Evolutionary conservation across 2,888 invertebrate species (phyloP), one percentile per base, ranked within the genome.

Genomic region (Pristionchus arcanus): DNA sequence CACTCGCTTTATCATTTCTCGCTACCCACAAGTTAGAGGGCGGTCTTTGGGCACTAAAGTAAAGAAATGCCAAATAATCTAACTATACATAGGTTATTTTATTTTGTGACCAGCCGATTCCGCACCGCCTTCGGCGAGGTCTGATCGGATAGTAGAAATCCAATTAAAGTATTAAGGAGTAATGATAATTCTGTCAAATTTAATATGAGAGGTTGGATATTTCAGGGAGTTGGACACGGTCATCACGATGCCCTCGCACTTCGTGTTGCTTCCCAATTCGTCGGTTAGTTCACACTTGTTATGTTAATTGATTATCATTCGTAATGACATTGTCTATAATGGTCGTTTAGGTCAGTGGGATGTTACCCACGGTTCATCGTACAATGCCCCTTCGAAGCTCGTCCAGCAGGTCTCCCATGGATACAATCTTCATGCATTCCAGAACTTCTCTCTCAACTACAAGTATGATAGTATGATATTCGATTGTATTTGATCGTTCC

Each of bases 381-480:
- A 92, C 89, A 94, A 94, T 71, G 92, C 94, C 25, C 93, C 94
- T 28, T 92, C 92, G n/a, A 90, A 92, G 25, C 91, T 93, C 31
- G 92, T 93, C 37, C 94, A 95, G 81, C 92, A 93, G 89, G 89
- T 89, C 31, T 89, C 89, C 49, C 91, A 91, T 59, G 91, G 92
- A 42, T 92, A 92, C 88, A 94, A 92, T 63, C 91, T 95, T 63
- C 91, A 93, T 25, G 90, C 91, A 71, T 93, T 93, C 90, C 92
- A 94, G 87, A 98, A 98, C 74, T 99, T 99, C 96, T 99, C 98
- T 96, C 99, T 99, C 3, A 98, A 98, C 96, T 99, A 99, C 96
- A 98, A 98, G 92, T 93, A n/a, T n/a, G n/a, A n/a, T 19, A 42
- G 34, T 74, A 25, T 66, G 1, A 1, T 74, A 9, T 19, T 21